phyloP scores from a whole-genome alignment of 2,113 vertebrate species.

The Illadopsis cleaveri region DNA sequence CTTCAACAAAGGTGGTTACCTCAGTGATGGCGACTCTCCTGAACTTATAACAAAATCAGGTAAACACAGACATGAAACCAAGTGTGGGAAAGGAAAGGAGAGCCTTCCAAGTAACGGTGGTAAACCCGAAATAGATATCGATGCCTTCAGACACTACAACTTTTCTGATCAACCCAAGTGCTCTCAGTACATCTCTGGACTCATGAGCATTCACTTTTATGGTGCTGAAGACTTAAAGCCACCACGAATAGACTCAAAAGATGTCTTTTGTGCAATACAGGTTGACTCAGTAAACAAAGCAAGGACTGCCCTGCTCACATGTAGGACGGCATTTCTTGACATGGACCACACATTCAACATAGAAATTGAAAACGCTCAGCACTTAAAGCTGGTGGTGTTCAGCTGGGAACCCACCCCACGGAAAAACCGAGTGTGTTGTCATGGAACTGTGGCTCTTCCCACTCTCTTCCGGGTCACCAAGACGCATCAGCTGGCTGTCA shows the following conservation, averaged over 20 bases:
- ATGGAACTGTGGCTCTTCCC: slow-evolving; percentile 91
- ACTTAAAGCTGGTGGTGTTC: slow-evolving; percentile 95
- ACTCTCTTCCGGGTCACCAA: slow-evolving; percentile 91
- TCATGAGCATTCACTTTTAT: slow-evolving; percentile 96
- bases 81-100: slow-evolving; percentile 78
- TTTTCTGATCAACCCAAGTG: slow-evolving; percentile 96
- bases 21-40: slow-evolving; percentile 95
- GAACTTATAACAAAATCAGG: slow-evolving; percentile 91
- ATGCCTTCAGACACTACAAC: slow-evolving; percentile 94
- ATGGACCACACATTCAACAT: slow-evolving; percentile 99
- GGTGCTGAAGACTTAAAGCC: slow-evolving; percentile 97
- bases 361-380: slow-evolving; percentile 96
- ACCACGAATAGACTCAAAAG: slow-evolving; percentile 90
- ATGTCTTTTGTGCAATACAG: slow-evolving; percentile 97
- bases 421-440: slow-evolving; percentile 91
- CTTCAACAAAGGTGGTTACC: slow-evolving; percentile 92
- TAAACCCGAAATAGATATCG: slow-evolving; percentile 89
- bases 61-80: slow-evolving; percentile 83
- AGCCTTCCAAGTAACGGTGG: slow-evolving; percentile 58
- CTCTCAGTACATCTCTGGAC: slow-evolving; percentile 91
- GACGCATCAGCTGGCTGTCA: slow-evolving; percentile 91
- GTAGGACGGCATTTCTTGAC: slow-evolving; percentile 89
- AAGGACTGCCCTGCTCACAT: slow-evolving; percentile 92
- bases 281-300: slow-evolving; percentile 97
- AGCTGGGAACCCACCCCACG: slow-evolving; percentile 94